These are phyloP conservation scores for Volucella inanis DNA, from an alignment of 2,888 invertebrate species.

Conservation along the genomic window DNA sequence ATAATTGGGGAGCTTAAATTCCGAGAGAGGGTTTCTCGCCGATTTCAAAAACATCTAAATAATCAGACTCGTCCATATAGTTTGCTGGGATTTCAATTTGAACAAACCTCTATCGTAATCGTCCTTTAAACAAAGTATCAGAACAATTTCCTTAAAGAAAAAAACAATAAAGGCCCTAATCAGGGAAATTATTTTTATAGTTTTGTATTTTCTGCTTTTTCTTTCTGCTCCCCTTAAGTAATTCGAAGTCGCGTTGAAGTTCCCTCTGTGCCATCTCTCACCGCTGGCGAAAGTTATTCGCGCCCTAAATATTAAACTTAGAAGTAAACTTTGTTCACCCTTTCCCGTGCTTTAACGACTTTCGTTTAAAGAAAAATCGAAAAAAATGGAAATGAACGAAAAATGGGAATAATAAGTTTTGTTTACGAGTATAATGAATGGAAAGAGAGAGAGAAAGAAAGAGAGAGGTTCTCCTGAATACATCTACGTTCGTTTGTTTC, in stretches of 20 bases:
- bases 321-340: conserved; percentile 44
- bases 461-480: too few species aligned
- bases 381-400: not conserved
- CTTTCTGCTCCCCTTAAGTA: too few species aligned
- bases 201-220: conserved; percentile 28
- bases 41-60: too few species aligned
- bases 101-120: not conserved
- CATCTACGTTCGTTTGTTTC: not conserved
- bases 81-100: conserved; percentile 12
- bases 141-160: conserved; percentile 3
- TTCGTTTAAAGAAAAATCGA: not conserved
- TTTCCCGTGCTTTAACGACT: conserved; percentile 41
- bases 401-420: too few species aligned
- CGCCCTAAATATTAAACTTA: conserved; percentile 41
- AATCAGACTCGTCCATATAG: too few species aligned
- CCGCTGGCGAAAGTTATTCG: not conserved
- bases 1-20: conserved; percentile 11
- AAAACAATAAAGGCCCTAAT: conserved; percentile 50
- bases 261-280: too few species aligned
- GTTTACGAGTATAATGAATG: too few species aligned
- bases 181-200: conserved; percentile 46
- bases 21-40: too few species aligned
- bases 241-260: too few species aligned
- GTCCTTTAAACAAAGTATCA: conserved; percentile 10
- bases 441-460: too few species aligned